Evolutionary conservation across 2,797 vertebrate species (phyloP).

Genomic region (Girardinus metallicus): DNA sequence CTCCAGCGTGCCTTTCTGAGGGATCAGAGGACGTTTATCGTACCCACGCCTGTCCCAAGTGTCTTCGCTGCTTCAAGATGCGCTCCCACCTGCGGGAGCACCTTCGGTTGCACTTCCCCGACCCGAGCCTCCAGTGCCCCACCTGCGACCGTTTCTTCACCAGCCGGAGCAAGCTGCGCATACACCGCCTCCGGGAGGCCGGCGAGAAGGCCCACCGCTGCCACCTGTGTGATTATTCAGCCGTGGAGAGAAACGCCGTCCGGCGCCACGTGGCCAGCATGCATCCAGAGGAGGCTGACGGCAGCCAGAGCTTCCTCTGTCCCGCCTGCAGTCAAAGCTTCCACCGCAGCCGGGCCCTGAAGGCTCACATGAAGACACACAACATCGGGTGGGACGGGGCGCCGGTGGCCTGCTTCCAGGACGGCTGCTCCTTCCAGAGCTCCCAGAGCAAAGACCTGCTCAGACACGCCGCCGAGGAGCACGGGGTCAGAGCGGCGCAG

Average conservation of each 20-base stretch:
- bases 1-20: slow-evolving; percentile 77
- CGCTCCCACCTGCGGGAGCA: slow-evolving; percentile 94
- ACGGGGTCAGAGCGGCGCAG: slow-evolving; percentile 82
- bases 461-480: slow-evolving; percentile 83
- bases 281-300: slow-evolving; percentile 81
- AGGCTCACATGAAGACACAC: slow-evolving; percentile 94
- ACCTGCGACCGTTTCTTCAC: slow-evolving; percentile 93
- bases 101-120: slow-evolving; percentile 92
- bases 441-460: slow-evolving; percentile 85
- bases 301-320: slow-evolving; percentile 84
- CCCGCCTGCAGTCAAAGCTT: slow-evolving; percentile 89
- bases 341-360: slow-evolving; percentile 88
- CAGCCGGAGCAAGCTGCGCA: slow-evolving; percentile 94
- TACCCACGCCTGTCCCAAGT: slow-evolving; percentile 94
- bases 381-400: slow-evolving; percentile 67
- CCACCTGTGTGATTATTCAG: slow-evolving; percentile 90
- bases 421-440: slow-evolving; percentile 81
- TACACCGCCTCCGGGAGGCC: slow-evolving; percentile 90
- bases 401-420: slow-evolving; percentile 84
- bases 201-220: slow-evolving; percentile 90
- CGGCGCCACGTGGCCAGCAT: slow-evolving; percentile 90
- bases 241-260: slow-evolving; percentile 91
- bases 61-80: slow-evolving; percentile 96
- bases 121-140: slow-evolving; percentile 93
- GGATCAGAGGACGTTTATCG: slow-evolving; percentile 87